A percentile compares a stretch with the other conserved stretches of the same genome.
phyloP scores from a whole-genome alignment of 2,113 vertebrate genomes.

The Semnopithecus entellus region DNA sequence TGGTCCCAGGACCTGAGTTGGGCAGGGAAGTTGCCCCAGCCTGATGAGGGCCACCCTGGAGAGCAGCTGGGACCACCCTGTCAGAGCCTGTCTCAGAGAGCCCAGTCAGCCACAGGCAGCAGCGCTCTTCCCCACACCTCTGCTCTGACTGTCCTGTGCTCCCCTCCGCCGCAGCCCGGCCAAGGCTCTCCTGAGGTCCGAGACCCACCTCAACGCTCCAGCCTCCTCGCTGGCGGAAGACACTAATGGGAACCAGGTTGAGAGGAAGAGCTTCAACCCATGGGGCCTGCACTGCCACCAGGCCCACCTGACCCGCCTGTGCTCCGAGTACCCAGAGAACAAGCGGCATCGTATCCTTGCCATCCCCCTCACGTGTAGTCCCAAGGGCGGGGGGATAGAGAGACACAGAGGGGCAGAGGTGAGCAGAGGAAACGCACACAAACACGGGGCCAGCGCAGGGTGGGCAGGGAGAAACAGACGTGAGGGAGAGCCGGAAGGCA shows the following conservation, averaged over 20 bases:
- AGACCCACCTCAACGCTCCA: slow-evolving; percentile 72
- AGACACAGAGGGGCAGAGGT: background rate
- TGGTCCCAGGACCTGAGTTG: background rate
- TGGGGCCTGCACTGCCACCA: slow-evolving; percentile 86
- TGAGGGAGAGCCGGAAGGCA: background rate
- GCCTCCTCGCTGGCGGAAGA: slow-evolving; percentile 73
- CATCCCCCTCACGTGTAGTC: background rate
- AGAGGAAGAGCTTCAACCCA: slow-evolving; percentile 82
- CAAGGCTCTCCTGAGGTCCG: slow-evolving; percentile 74
- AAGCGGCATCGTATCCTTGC: slow-evolving; percentile 85
- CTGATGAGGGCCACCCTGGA: background rate
- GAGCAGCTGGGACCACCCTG: background rate
- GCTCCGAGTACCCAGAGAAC: slow-evolving; percentile 82
- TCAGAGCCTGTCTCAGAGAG: background rate
- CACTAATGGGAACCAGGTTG: slow-evolving; percentile 67
- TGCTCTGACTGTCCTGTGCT: background rate
- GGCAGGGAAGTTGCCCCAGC: background rate
- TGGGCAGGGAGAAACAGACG: too few species aligned
- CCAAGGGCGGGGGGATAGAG: background rate
- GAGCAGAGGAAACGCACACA: accelerated
- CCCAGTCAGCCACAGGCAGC: background rate
- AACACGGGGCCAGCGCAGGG: background rate
- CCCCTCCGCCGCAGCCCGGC: slow-evolving; percentile 59
- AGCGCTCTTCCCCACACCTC: background rate
- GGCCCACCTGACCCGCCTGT: slow-evolving; percentile 85